Percentiles rank a stretch among this genome's conserved stretches.
Evolutionary conservation across 1,140 invertebrate genomes (phyloP).

Genomic region (Gonatopus flavifemur): DNA sequence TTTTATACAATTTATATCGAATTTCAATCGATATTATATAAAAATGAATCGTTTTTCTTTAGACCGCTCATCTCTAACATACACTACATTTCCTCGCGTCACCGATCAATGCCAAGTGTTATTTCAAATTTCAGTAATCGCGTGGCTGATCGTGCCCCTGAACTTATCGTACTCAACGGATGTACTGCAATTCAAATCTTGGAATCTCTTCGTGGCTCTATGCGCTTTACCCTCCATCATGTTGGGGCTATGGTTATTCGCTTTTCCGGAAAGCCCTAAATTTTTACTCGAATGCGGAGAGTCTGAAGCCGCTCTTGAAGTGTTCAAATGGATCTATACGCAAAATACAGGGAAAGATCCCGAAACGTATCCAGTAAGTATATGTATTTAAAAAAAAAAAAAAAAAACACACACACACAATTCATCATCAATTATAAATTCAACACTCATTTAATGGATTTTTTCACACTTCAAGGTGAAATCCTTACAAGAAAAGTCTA

Average conservation of each 20-base stretch:
- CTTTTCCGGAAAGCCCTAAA: constrained; percentile 85
- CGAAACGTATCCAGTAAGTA: constrained; percentile 68
- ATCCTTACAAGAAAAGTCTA: constrained; percentile 67
- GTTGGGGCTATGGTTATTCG: constrained; percentile 68
- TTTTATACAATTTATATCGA: too few relatives aligned
- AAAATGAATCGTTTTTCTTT: too few relatives aligned
- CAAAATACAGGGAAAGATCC: constrained; percentile 70
- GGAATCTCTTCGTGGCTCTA: constrained; percentile 74
- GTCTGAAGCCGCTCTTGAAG: constrained; percentile 69
- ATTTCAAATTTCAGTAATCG: constrained; percentile 61
- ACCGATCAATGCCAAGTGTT: too few relatives aligned
- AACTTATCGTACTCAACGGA: constrained; percentile 61
- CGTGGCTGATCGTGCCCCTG: constrained; percentile 71
- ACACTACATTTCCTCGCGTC: too few relatives aligned
- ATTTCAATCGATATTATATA: too few relatives aligned
- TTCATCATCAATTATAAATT: background rate
- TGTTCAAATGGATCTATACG: constrained; percentile 69
- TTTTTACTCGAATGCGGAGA: constrained; percentile 77
- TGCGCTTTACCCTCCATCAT: constrained; percentile 66
- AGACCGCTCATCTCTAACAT: too few relatives aligned
- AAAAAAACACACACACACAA: background rate
- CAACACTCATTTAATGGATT: background rate
- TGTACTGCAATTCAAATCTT: constrained; percentile 69
- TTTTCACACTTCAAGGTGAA: constrained; percentile 62
- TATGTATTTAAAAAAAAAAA: background rate